Evolutionary conservation across 2,888 invertebrate species (phyloP).

Genomic region (Chymomyza procnemis): DNA sequence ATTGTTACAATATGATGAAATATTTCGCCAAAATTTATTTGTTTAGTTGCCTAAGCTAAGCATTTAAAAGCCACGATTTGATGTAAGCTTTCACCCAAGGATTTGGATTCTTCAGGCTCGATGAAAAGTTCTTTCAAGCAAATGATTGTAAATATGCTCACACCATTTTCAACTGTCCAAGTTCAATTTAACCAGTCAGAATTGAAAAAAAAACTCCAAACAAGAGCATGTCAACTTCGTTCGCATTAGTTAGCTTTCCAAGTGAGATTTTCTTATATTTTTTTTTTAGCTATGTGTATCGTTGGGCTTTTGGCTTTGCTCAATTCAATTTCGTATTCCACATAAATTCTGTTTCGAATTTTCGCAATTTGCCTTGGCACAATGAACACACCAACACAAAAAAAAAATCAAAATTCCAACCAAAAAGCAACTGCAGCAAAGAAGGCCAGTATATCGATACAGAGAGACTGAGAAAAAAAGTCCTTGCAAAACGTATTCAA

Average conservation of each 20-base stretch:
- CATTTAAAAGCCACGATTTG: too few relatives aligned
- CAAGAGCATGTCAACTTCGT: background rate
- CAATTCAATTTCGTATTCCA: constrained; percentile 34
- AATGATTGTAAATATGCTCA: too few relatives aligned
- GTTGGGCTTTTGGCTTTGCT: background rate
- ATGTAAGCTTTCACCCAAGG: too few relatives aligned
- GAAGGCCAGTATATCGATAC: background rate
- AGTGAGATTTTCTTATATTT: background rate
- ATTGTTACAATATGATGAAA: too few relatives aligned
- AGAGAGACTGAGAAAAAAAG: background rate
- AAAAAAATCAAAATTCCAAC: background rate
- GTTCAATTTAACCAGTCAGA: too few relatives aligned
- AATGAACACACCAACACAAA: constrained; percentile 6
- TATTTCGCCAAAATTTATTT: too few relatives aligned
- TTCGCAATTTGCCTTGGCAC: constrained; percentile 38
- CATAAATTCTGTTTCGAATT: constrained; percentile 36
- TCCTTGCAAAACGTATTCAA: constrained; percentile 34
- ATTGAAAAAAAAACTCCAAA: too few relatives aligned
- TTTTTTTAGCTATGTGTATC: background rate
- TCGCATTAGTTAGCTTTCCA: background rate
- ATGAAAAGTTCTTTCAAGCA: too few relatives aligned
- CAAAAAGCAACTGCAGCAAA: background rate
- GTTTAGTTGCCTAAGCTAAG: too few relatives aligned
- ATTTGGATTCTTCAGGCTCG: too few relatives aligned
- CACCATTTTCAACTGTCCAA: too few relatives aligned